phyloP scores from a whole-genome alignment of 2,888 invertebrate species.

The Pseudococcus longispinus region DNA sequence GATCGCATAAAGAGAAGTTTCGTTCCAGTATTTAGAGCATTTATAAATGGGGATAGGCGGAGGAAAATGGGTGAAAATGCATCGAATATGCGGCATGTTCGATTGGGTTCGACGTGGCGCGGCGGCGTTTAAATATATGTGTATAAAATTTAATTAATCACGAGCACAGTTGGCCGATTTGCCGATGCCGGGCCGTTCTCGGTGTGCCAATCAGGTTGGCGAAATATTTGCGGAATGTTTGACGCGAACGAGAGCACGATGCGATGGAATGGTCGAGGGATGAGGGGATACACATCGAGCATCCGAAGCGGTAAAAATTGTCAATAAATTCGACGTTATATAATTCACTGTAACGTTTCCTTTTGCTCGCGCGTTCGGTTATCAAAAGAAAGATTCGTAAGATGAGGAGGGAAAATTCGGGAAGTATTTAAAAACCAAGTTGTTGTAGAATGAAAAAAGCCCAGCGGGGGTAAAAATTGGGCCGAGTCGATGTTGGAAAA shows the following conservation, averaged over 20 bases:
- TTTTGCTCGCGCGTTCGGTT: neutral
- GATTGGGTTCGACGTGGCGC: neutral
- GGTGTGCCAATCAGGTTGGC: slow-evolving; percentile 20
- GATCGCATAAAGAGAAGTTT: neutral
- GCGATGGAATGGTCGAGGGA: neutral
- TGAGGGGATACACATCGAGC: neutral
- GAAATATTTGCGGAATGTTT: slow-evolving; percentile 19
- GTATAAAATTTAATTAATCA: slow-evolving; percentile 6
- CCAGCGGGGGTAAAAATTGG: neutral
- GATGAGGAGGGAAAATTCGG: neutral
- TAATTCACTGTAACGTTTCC: slow-evolving; percentile 1
- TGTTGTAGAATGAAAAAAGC: neutral
- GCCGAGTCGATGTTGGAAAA: no score
- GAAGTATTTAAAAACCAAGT: neutral
- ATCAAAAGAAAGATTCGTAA: neutral
- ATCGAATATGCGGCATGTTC: neutral
- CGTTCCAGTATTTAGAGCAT: slow-evolving; percentile 11
- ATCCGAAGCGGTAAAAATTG: neutral
- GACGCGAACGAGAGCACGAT: neutral
- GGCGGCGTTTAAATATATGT: neutral
- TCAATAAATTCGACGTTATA: neutral
- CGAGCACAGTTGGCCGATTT: neutral
- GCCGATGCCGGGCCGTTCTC: neutral
- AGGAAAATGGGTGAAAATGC: neutral
- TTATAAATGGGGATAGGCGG: neutral